Percentiles rank a stretch among this genome's conserved stretches.
Conservation (phyloP, 1,140 invertebrate species). For the Macrobrachium nipponense region DNA sequence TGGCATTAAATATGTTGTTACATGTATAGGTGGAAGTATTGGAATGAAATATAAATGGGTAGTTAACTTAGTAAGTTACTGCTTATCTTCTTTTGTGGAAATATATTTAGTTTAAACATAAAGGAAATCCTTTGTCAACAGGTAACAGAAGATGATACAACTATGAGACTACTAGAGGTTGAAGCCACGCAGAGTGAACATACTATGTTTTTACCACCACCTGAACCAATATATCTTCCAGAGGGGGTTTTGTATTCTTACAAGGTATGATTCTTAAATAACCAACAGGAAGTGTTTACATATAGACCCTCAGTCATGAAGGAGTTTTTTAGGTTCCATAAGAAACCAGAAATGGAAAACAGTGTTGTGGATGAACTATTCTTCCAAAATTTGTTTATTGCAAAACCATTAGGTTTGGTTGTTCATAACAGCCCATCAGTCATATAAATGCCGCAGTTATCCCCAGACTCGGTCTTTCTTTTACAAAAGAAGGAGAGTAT, state of each 20-base stretch:
- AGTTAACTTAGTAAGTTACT: not conserved
- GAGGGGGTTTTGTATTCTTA: constrained; percentile 68
- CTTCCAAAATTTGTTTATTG: too few species aligned
- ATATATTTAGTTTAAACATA: too few species aligned
- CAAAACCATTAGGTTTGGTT: too few species aligned
- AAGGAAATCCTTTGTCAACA: not conserved
- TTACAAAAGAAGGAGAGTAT: too few species aligned
- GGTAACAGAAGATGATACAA: constrained; percentile 56
- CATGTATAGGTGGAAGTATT: not conserved
- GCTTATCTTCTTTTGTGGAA: not conserved
- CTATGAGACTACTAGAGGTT: constrained; percentile 60
- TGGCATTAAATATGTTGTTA: too few species aligned
- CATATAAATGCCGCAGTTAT: too few species aligned
- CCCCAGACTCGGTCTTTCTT: too few species aligned
- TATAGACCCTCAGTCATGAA: not conserved
- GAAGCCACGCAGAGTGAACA: constrained; percentile 82
- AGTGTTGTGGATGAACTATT: too few species aligned
- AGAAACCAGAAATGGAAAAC: too few species aligned
- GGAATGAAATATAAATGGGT: not conserved
- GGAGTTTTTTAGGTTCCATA: too few species aligned
- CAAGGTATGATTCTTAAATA: constrained; percentile 49
- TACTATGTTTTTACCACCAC: constrained; percentile 96
- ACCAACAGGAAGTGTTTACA: not conserved
- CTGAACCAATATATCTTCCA: constrained; percentile 76
- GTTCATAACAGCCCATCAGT: too few species aligned